Conservation (phyloP, 1,140 invertebrate genomes). For the Magallana gigas region DNA sequence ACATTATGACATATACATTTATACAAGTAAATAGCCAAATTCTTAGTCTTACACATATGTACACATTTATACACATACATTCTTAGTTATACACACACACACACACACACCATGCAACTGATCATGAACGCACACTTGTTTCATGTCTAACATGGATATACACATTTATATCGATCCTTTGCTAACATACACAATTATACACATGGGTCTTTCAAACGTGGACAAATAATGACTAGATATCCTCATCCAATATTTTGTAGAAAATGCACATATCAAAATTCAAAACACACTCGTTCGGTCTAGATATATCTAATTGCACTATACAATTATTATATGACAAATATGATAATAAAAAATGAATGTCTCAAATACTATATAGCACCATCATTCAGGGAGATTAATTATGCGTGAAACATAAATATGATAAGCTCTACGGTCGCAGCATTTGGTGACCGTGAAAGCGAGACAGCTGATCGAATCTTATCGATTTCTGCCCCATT, state of each 20-base stretch:
- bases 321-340: background rate
- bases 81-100: background rate
- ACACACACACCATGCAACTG: too few relatives aligned
- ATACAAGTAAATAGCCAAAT: constrained; percentile 7
- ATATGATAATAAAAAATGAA: background rate
- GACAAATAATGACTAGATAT: constrained; percentile 19
- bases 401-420: constrained; percentile 35
- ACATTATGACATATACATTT: background rate
- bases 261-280: background rate
- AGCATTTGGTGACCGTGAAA: constrained; percentile 34
- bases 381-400: constrained; percentile 17
- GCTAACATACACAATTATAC: background rate
- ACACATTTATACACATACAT: background rate
- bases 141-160: too few relatives aligned
- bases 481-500: constrained; percentile 16
- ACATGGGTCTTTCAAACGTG: background rate
- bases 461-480: constrained; percentile 11
- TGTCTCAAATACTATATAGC: constrained; percentile 5
- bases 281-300: background rate
- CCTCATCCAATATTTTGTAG: background rate
- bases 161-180: too few relatives aligned
- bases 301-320: background rate
- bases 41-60: too few relatives aligned
- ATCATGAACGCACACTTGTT: too few relatives aligned
- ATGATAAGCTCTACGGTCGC: background rate